A percentile compares a stretch with the other conserved stretches of the same genome.
Conservation (phyloP, 2,113 vertebrate genomes). For the Neodon shergylaensis region DNA sequence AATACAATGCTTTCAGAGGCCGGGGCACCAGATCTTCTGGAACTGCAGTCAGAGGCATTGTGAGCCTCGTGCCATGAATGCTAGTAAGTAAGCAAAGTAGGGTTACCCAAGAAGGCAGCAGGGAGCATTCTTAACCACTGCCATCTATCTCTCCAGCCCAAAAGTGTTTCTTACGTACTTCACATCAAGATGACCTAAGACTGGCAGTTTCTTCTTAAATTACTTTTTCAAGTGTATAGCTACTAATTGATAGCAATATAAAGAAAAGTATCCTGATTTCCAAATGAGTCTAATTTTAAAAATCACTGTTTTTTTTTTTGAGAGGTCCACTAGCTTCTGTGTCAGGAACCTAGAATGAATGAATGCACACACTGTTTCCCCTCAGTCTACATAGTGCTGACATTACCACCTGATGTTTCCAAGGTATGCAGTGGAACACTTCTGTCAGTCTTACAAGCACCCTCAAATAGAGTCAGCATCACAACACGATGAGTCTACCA, state of each 20-base stretch:
- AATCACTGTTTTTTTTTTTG: not conserved
- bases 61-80: not conserved
- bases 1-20: not conserved
- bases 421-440: not conserved
- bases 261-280: slow-evolving; percentile 49
- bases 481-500: slow-evolving; percentile 18
- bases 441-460: not conserved
- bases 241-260: slow-evolving; percentile 14
- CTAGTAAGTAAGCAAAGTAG: not conserved
- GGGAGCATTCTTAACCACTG: not conserved
- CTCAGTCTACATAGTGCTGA: not conserved
- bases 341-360: not conserved
- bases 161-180: slow-evolving; percentile 7
- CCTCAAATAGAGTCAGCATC: not conserved
- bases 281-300: not conserved
- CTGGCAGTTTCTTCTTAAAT: not conserved
- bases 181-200: slow-evolving; percentile 44
- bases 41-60: not conserved
- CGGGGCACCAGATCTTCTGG: not conserved
- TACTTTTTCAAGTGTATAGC: slow-evolving; percentile 27
- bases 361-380: not conserved
- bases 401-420: not conserved
- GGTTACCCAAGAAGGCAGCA: not conserved
- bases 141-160: not conserved
- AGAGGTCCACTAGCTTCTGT: not conserved